phyloP scores from a whole-genome alignment of 2,113 vertebrate species.

The Ceratotherium simum region DNA sequence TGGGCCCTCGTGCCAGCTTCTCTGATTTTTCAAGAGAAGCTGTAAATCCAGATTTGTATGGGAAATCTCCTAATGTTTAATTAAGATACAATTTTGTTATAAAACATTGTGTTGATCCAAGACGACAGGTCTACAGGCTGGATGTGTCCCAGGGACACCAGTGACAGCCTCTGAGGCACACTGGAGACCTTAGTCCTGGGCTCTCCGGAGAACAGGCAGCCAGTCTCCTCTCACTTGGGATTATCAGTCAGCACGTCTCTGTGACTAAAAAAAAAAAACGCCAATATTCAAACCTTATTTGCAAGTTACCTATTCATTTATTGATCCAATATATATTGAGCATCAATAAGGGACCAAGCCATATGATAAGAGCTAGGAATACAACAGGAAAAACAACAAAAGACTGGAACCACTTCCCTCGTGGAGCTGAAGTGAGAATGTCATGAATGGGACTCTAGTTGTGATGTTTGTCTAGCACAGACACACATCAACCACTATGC shows the following conservation, averaged over 20 bases:
- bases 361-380: neutral
- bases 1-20: neutral
- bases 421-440: neutral
- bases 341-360: neutral
- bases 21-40: slow-evolving; percentile 15
- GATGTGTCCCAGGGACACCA: neutral
- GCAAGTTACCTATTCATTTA: neutral
- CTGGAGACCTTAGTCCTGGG: neutral
- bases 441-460: neutral
- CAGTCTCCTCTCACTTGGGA: neutral
- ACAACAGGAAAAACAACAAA: neutral
- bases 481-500: neutral
- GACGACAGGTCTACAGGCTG: neutral
- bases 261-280: neutral
- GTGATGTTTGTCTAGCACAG: neutral
- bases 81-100: neutral
- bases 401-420: neutral
- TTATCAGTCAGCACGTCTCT: neutral
- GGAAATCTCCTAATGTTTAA: slow-evolving; percentile 8
- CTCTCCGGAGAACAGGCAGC: neutral
- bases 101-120: neutral
- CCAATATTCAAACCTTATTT: neutral
- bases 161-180: neutral
- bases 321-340: neutral
- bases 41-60: neutral